These are phyloP conservation scores for Eidolon helvum DNA, from an alignment of 2,113 vertebrate species.

Conservation along the genomic window DNA sequence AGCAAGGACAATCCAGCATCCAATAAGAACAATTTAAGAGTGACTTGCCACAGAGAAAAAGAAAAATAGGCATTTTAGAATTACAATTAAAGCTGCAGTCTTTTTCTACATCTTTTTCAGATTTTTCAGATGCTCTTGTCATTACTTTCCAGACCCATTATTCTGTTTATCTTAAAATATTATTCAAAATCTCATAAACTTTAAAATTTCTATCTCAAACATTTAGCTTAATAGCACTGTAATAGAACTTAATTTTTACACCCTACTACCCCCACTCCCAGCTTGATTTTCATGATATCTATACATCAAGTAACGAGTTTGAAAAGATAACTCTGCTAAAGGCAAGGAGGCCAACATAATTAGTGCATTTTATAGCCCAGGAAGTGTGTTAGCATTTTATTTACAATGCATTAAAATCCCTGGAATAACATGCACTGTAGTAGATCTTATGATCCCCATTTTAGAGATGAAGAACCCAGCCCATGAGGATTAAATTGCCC, in stretches of 20 bases:
- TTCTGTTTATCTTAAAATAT: conserved; percentile 39
- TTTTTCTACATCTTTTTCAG: neutral
- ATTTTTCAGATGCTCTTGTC: neutral
- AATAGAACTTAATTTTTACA: neutral
- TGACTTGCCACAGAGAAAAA: neutral
- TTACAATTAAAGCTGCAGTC: neutral
- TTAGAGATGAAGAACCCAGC: neutral
- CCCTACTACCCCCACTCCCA: too few relatives aligned
- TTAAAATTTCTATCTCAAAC: neutral
- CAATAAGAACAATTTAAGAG: neutral
- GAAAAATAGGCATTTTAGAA: neutral
- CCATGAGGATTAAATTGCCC: neutral
- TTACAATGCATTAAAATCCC: neutral
- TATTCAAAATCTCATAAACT: neutral
- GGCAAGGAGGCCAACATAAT: neutral
- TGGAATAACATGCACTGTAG: neutral
- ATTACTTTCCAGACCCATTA: neutral
- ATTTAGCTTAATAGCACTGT: neutral
- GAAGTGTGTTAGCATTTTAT: neutral
- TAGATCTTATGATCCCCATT: neutral
- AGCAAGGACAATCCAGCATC: neutral
- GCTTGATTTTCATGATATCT: neutral
- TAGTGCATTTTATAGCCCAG: neutral
- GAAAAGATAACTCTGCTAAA: neutral
- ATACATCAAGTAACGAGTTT: neutral